These are phyloP conservation scores for Lordiphosa collinella DNA, from an alignment of 1,140 invertebrate species.

Conservation along the genomic window DNA sequence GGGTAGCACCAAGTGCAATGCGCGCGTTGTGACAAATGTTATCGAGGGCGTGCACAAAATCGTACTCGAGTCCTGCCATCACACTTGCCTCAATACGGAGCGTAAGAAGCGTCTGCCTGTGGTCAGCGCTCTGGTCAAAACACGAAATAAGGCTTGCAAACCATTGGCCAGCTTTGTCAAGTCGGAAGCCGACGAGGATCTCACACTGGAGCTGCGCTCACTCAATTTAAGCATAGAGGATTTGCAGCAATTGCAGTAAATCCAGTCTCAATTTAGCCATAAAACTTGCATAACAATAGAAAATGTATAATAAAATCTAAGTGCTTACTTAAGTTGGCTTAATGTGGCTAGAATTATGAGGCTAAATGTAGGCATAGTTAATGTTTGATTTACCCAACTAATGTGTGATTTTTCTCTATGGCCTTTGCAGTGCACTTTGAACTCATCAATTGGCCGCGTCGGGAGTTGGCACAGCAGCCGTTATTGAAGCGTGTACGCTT, in stretches of 20 bases:
- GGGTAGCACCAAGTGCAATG: slow-evolving; percentile 78
- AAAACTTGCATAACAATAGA: slow-evolving; percentile 24
- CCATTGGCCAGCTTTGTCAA: slow-evolving; percentile 19
- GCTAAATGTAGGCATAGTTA: background rate
- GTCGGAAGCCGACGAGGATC: slow-evolving; percentile 44
- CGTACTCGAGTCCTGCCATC: slow-evolving; percentile 65
- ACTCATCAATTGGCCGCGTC: slow-evolving; percentile 12
- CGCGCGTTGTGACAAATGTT: slow-evolving; percentile 73
- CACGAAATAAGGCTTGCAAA: slow-evolving; percentile 15
- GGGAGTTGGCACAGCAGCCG: slow-evolving; percentile 2
- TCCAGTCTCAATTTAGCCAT: slow-evolving; percentile 22
- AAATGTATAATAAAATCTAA: slow-evolving; percentile 30
- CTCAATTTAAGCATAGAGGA: slow-evolving; percentile 61
- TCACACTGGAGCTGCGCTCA: slow-evolving; percentile 50
- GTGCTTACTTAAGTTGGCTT: slow-evolving; percentile 2
- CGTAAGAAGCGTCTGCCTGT: slow-evolving; percentile 59
- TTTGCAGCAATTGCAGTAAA: slow-evolving; percentile 48
- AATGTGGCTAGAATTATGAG: background rate
- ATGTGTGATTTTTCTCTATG: background rate
- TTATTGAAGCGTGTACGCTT: slow-evolving; percentile 46
- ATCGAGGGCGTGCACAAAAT: slow-evolving; percentile 72
- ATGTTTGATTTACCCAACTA: slow-evolving; percentile 1
- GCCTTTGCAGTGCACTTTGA: slow-evolving; percentile 33
- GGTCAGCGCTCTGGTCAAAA: slow-evolving; percentile 6
- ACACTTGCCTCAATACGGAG: slow-evolving; percentile 62